A percentile compares a stretch with the other conserved stretches of the same genome.
phyloP scores from a whole-genome alignment of 1,140 invertebrate genomes.

The Spodoptera frugiperda region DNA sequence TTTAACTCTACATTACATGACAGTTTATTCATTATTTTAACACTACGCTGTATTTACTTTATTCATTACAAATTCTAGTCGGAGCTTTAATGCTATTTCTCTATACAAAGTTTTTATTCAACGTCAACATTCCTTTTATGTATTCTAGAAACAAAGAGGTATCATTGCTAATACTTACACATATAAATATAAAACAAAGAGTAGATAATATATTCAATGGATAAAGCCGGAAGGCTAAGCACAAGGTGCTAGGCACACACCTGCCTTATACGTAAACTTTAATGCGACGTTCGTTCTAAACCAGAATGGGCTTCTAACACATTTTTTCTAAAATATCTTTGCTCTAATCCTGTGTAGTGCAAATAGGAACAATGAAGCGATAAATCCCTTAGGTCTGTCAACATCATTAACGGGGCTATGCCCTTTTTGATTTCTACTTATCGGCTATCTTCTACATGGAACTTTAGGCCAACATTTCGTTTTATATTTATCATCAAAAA shows the following conservation, averaged over 20 bases:
- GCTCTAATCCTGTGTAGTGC: not conserved
- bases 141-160: conserved; percentile 25
- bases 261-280: conserved; percentile 59
- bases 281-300: conserved; percentile 43
- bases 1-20: too few relatives aligned
- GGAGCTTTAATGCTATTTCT: not conserved
- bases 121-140: conserved; percentile 14
- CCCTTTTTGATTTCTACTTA: not conserved
- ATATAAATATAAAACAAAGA: conserved; percentile 64
- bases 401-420: conserved; percentile 2
- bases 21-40: too few relatives aligned
- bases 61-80: too few relatives aligned
- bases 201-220: conserved; percentile 72
- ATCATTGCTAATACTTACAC: conserved; percentile 48
- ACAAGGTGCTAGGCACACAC: conserved; percentile 75
- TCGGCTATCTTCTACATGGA: not conserved
- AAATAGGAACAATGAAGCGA: conserved; percentile 18
- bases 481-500: too few relatives aligned
- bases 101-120: conserved; percentile 1
- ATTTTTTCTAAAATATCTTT: conserved; percentile 32
- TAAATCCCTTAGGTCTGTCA: not conserved
- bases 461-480: not conserved
- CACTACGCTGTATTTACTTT: too few relatives aligned
- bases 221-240: conserved; percentile 72
- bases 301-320: conserved; percentile 37